Conservation (phyloP, 2,888 invertebrate species). For the Lycia hirtaria region DNA sequence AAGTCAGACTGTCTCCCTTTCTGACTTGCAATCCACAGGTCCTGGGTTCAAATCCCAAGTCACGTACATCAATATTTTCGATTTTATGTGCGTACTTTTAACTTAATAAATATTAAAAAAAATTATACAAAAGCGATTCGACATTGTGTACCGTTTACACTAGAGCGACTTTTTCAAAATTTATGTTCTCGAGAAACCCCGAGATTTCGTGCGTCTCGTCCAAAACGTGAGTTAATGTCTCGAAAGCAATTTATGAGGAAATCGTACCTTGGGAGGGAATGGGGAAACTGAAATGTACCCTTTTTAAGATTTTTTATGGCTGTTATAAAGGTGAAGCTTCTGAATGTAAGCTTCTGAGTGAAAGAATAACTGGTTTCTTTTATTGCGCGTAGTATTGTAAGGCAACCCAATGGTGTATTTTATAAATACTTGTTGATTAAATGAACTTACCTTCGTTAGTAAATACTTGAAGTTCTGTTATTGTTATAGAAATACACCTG, state of each 20-base stretch:
- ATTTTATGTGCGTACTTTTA: no score
- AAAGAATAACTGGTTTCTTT: constrained; percentile 4
- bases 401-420: not conserved
- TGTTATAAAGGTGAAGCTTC: constrained; percentile 4
- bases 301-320: constrained; percentile 17
- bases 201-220: constrained; percentile 36
- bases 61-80: no score
- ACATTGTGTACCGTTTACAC: constrained; percentile 29
- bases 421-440: no score
- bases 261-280: constrained; percentile 19
- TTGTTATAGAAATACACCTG: no score
- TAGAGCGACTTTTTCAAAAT: constrained; percentile 31
- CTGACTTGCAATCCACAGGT: no score
- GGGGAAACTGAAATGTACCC: constrained; percentile 15
- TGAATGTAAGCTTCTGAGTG: no score
- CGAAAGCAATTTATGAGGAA: constrained; percentile 40
- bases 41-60: no score
- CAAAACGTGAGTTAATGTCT: constrained; percentile 32
- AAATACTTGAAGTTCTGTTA: no score
- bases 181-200: constrained; percentile 31
- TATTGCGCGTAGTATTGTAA: not conserved
- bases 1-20: no score
- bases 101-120: constrained; percentile 2
- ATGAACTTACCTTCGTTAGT: no score
- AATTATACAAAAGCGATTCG: constrained; percentile 9